Conservation (phyloP, 2,113 vertebrate genomes). For the Trochalopteron elliotii region DNA sequence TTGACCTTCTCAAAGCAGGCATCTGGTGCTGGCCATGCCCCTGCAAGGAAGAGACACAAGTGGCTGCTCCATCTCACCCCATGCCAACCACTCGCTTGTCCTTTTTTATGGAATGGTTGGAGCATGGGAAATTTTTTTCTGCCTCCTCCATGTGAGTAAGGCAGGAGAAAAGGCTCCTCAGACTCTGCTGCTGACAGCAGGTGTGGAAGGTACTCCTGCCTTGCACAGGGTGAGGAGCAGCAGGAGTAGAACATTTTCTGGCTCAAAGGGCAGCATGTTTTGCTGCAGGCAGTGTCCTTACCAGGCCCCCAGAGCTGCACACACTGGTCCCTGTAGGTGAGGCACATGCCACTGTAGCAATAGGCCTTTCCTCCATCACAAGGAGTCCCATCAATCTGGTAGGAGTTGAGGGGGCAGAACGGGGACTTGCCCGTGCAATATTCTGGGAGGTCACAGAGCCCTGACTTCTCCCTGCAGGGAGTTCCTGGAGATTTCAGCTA, state of each 20-base stretch:
- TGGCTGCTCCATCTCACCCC: not conserved
- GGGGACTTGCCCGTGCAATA: conserved; percentile 88
- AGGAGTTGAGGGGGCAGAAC: conserved; percentile 91
- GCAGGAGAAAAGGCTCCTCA: not conserved
- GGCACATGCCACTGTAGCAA: conserved; percentile 97
- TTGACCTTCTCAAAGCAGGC: conserved; percentile 91
- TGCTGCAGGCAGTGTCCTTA: conserved; percentile 48
- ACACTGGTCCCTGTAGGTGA: conserved; percentile 92
- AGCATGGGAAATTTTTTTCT: not conserved
- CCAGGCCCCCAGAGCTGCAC: conserved; percentile 88
- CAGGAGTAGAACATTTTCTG: not conserved
- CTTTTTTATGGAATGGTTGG: not conserved
- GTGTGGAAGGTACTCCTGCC: not conserved
- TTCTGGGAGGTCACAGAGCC: conserved; percentile 91
- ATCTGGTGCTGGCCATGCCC: conserved; percentile 84
- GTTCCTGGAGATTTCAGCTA: conserved; percentile 87
- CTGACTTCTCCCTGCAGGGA: conserved; percentile 79
- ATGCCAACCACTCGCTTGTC: not conserved
- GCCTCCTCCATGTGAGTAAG: not conserved
- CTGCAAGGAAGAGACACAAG: conserved; percentile 63
- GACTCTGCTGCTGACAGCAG: not conserved
- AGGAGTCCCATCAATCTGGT: conserved; percentile 85
- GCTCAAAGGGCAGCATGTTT: not conserved
- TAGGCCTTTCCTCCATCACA: conserved; percentile 83
- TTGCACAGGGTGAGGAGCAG: not conserved